Percentiles rank a stretch among this genome's conserved stretches.
Conservation (phyloP, 2,888 invertebrate species). For the Apoda limacodes region DNA sequence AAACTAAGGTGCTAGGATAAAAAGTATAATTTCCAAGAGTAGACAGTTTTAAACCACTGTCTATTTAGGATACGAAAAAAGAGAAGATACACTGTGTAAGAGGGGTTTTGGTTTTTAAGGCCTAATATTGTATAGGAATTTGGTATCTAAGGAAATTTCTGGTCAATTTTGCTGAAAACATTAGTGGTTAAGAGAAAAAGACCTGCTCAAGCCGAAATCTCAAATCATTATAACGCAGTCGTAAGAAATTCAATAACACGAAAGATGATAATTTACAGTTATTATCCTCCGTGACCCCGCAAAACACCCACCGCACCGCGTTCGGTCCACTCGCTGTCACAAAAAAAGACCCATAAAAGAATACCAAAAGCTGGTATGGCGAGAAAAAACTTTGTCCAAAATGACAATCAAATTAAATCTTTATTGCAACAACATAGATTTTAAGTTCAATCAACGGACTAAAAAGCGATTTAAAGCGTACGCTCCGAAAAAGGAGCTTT, state of each 20-base stretch:
- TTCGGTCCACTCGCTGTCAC: slow-evolving; percentile 51
- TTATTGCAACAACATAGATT: slow-evolving; percentile 24
- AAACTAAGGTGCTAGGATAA: no score
- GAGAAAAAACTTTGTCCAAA: slow-evolving; percentile 40
- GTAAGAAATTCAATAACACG: slow-evolving; percentile 57
- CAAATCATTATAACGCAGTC: no score
- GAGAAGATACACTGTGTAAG: no score
- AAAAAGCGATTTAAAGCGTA: slow-evolving; percentile 29
- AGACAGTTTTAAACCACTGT: no score
- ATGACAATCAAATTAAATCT: slow-evolving; percentile 28
- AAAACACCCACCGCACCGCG: slow-evolving; percentile 62
- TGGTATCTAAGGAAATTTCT: no score
- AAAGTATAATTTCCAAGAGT: no score
- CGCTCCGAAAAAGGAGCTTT: slow-evolving; percentile 60
- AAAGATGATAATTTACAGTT: slow-evolving; percentile 66
- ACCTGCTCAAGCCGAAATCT: no score
- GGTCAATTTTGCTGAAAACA: no score
- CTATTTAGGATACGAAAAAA: no score
- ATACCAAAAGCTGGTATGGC: slow-evolving; percentile 60
- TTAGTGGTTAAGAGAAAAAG: no score
- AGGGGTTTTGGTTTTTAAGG: no score
- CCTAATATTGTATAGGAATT: no score
- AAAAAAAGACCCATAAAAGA: slow-evolving; percentile 52
- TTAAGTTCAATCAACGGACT: slow-evolving; percentile 20
- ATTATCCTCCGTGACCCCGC: slow-evolving; percentile 67